Conservation (phyloP, 2,797 vertebrate genomes). For the Silurus lanzhouensis region DNA sequence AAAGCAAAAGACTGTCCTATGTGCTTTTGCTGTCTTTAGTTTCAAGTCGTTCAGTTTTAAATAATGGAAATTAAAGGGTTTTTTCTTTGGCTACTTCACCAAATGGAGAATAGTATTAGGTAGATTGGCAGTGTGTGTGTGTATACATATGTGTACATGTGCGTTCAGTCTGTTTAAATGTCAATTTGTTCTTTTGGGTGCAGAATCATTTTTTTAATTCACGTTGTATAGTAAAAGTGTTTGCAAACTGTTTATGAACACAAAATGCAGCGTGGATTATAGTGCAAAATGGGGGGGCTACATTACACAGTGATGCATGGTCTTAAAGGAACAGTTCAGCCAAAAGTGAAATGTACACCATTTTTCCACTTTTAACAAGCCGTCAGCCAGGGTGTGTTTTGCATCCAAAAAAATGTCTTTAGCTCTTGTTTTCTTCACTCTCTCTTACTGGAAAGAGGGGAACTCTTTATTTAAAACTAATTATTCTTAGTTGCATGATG, state of each 20-base stretch:
- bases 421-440: not conserved
- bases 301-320: not conserved
- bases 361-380: not conserved
- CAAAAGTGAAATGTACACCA: not conserved
- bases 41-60: conserved; percentile 44
- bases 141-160: not conserved
- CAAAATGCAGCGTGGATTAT: conserved; percentile 52
- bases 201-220: conserved; percentile 48
- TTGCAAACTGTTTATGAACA: conserved; percentile 66
- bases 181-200: conserved; percentile 50
- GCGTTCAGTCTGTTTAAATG: conserved; percentile 46
- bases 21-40: conserved; percentile 25
- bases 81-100: conserved; percentile 52
- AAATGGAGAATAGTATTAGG: conserved; percentile 31
- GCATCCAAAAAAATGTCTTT: not conserved
- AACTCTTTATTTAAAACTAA: not conserved
- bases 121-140: conserved; percentile 7
- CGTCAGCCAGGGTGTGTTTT: not conserved
- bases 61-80: conserved; percentile 21
- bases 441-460: not conserved
- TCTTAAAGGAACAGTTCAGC: conserved; percentile 30
- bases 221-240: conserved; percentile 66
- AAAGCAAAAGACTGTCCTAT: conserved; percentile 39
- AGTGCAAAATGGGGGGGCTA: conserved; percentile 6
- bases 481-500: not conserved